Conservation (phyloP, 2,888 invertebrate species). For the Drosophila percnosoma region DNA sequence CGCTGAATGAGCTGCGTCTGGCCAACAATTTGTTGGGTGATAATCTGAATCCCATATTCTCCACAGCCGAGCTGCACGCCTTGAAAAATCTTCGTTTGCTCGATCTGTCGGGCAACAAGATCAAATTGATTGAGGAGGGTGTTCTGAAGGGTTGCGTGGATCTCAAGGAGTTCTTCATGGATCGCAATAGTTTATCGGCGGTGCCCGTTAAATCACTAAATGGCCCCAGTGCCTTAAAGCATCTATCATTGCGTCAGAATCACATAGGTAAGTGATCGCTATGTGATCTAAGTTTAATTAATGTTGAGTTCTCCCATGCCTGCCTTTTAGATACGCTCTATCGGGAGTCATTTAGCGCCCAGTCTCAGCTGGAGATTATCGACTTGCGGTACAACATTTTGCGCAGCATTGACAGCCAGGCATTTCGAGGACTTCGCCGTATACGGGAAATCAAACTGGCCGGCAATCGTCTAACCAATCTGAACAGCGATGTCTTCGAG, state of each 20-base stretch:
- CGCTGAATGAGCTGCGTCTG: slow-evolving; percentile 89
- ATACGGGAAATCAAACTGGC: slow-evolving; percentile 90
- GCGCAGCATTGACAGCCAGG: slow-evolving; percentile 90
- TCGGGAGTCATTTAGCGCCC: slow-evolving; percentile 89
- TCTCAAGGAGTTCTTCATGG: slow-evolving; percentile 91
- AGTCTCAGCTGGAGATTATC: slow-evolving; percentile 89
- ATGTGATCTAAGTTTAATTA: background rate
- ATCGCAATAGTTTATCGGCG: slow-evolving; percentile 91
- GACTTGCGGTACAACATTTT: slow-evolving; percentile 93
- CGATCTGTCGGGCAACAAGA: slow-evolving; percentile 92
- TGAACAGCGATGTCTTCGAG: slow-evolving; percentile 93
- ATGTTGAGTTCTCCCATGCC: background rate
- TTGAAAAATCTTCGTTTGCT: slow-evolving; percentile 90
- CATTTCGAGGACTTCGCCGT: slow-evolving; percentile 89
- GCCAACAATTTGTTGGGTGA: slow-evolving; percentile 95
- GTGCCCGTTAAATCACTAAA: slow-evolving; percentile 93
- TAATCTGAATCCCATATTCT: slow-evolving; percentile 95
- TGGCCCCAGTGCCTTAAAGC: slow-evolving; percentile 90
- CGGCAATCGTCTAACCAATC: slow-evolving; percentile 91
- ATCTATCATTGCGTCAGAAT: slow-evolving; percentile 91
- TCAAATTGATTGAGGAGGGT: slow-evolving; percentile 93
- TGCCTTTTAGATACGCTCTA: slow-evolving; percentile 87
- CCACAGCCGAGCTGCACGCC: slow-evolving; percentile 93
- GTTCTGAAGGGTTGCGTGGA: slow-evolving; percentile 93
- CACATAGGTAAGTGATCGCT: slow-evolving; percentile 88